Conservation (phyloP, 2,888 invertebrate genomes). For the Pteria penguin region DNA sequence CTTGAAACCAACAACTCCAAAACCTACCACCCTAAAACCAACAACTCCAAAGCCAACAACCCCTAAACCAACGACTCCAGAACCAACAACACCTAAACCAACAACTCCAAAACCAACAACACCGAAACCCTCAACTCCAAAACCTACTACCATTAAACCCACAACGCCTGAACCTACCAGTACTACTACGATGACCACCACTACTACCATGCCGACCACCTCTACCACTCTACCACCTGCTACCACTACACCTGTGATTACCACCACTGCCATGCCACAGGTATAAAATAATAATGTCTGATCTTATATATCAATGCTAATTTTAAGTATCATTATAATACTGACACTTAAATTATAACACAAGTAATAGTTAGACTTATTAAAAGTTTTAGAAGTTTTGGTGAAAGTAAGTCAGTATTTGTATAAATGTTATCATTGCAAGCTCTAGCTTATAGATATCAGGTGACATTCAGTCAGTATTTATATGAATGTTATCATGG, state of each 20-base stretch:
- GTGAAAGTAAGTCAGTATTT: too few relatives aligned
- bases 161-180: conserved; percentile 27
- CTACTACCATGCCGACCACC: conserved; percentile 33
- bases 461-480: too few relatives aligned
- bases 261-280: conserved; percentile 20
- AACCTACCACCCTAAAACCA: conserved; percentile 12
- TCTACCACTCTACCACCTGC: conserved; percentile 29
- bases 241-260: conserved; percentile 8
- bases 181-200: conserved; percentile 38
- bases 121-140: conserved; percentile 27
- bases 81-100: conserved; percentile 33
- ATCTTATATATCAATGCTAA: too few relatives aligned
- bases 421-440: too few relatives aligned
- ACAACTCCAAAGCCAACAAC: conserved; percentile 31
- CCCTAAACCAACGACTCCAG: conserved; percentile 24
- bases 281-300: too few relatives aligned
- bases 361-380: too few relatives aligned
- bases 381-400: too few relatives aligned
- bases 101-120: conserved; percentile 28
- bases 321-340: too few relatives aligned
- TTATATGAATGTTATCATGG: too few relatives aligned
- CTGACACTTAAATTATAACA: too few relatives aligned
- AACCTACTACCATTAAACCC: conserved; percentile 8
- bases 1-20: conserved; percentile 8
- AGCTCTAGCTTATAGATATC: too few relatives aligned